These are phyloP conservation scores for cat (Felis catus) DNA, from an alignment of 2,113 vertebrate species.

Conservation along the genomic window F.catus_Fca126_mat1.0 CM031412.1:168289501-168290000, in stretches of 20 bases:
- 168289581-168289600: neutral
- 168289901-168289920: no score
- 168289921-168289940: no score
- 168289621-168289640: neutral
- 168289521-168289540: neutral
- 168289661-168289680: neutral
- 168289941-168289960: no score
- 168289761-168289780: neutral
- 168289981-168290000: no score
- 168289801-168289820: neutral
- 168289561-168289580: neutral
- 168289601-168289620: neutral
- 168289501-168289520: neutral
- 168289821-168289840: neutral
- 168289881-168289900: no score
- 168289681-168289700: neutral
- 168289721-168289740: neutral
- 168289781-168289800: neutral
- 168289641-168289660: neutral
- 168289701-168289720: neutral
- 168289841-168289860: no score
- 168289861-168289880: no score
- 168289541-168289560: constrained; percentile 21
- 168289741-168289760: neutral
- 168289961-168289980: no score